Evolutionary conservation across 2,113 vertebrate species (phyloP).

Genomic region (Ascaphus truei): DNA sequence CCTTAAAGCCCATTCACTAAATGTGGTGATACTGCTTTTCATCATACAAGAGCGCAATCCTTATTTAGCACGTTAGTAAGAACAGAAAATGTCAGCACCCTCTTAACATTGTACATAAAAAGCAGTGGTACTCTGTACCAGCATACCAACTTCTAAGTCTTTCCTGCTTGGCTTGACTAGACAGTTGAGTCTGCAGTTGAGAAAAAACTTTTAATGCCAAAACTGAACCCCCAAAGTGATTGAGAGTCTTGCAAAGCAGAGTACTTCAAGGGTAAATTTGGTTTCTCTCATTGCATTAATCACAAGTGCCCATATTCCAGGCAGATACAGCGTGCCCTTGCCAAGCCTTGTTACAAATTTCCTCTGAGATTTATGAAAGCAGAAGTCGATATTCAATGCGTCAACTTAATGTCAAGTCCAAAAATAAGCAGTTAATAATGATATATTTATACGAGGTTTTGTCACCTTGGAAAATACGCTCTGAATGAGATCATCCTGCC

Average conservation of each 20-base stretch:
- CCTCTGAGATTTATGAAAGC: slow-evolving; percentile 3
- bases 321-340: slow-evolving; percentile 4
- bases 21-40: too few species aligned
- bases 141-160: too few species aligned
- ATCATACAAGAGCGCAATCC: too few species aligned
- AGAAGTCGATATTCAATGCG: slow-evolving; percentile 21
- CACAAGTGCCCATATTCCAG: neutral
- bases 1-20: too few species aligned
- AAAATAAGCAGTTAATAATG: slow-evolving; percentile 23
- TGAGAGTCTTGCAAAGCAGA: neutral
- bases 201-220: too few species aligned
- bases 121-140: too few species aligned
- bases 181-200: too few species aligned
- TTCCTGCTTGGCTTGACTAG: too few species aligned
- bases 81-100: too few species aligned
- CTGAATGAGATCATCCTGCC: slow-evolving; percentile 18
- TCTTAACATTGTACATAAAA: too few species aligned
- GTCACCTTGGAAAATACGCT: slow-evolving; percentile 19
- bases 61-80: too few species aligned
- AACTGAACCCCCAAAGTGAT: too few species aligned
- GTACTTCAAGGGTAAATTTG: neutral
- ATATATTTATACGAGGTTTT: slow-evolving; percentile 20
- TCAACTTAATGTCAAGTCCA: slow-evolving; percentile 16
- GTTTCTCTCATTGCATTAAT: neutral
- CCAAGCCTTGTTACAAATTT: slow-evolving; percentile 7